Evolutionary conservation across 2,888 invertebrate genomes (phyloP), one percentile per base, ranked within the genome.

Genomic region (Pyrrhia umbra): DNA sequence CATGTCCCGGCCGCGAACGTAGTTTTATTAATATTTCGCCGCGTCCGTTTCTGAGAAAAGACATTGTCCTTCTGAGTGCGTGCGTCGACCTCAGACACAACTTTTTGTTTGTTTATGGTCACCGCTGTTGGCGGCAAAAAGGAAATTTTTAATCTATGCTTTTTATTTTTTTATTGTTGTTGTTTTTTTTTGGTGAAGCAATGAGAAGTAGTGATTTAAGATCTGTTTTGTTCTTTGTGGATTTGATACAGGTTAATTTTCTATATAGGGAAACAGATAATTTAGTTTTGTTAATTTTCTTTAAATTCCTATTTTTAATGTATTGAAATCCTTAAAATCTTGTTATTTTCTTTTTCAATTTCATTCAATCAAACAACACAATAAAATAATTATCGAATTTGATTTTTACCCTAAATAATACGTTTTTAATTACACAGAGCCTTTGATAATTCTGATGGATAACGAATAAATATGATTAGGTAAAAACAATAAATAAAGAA

Each of bases 41-140:
- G 81, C 83, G 84, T 82, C 79, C 81, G 80, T 69, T 93, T 92
- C 93, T 85, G 79, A 86, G 93, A 93, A 92, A 85, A 89, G 90
- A 88, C 92, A 88, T 88, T 89, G 93, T 92, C 88, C 91, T 88
- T 87, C 84, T 80, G 82, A 78, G 79, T 75, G 77, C 69, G 92
- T 77, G 67, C 92, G 79, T 83, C 84, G 92, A 93, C 91, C 93
- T 84, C 84, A 69, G 59, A 67, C 72, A 18, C 37, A 50, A 73
- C 77, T 81, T 85, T 86, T 88, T 85, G 79, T 86, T 90, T 87
- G 84, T 87, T 87, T 90, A 85, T 84, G 80, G 79, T 80, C 46
- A 54, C 47, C 68, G 66, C 57, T 63, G 71, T 66, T 57, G 65
- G 60, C 57, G 62, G 66, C 64, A 67, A 70, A 66, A 74, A 60